Evolutionary conservation across 2,888 invertebrate species (phyloP), one percentile per base, ranked within the genome.

Genomic region (Eristalis intricaria): DNA sequence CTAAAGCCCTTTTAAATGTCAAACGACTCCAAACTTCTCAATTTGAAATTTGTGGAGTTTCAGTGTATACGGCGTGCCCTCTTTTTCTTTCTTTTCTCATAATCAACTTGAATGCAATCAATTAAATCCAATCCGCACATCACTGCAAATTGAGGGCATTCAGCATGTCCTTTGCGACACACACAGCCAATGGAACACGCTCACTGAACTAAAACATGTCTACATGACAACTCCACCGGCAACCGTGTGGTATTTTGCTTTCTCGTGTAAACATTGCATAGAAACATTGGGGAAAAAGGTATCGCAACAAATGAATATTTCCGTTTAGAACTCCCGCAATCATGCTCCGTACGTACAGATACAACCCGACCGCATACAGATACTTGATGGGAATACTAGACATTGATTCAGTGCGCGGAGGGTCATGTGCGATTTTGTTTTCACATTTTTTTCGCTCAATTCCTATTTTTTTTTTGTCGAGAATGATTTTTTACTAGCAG

Each of bases 371-470:
- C 64, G 22, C 68, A 40, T 56, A 38, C 60, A 71, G 69, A 70
- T 61, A 71, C 66, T 60, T 66, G 38, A 84, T 78, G 60, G 56
- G 77, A 82, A 74, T 64, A 70, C 60, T 78, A 78, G 80, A 73
- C 71, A 77, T 73, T 75, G 58, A 71, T 81, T 81, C 69, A 68
- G 60, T 81, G 69, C 64, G 64, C 70, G 29, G 29, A 71, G 74
- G 63, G 66, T 82, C 82, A 75, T 80, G 71, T 79, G 68, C 79
- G 69, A 84, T 83, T 71, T 80, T 64, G 69, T 83, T 76, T 73
- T 29, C 23, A 26, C 26, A 32, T 32, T 32, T 32, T 32, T 10
- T 0, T 84, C 38, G 5, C 60, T 75, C n/a, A n/a, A n/a, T 68
- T 15, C 32, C 23, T 74, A 50, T 60, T 22, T 56, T 81, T 29